These are phyloP conservation scores for Chloropsis hardwickii DNA, from an alignment of 2,113 vertebrate genomes.

Conservation along the genomic window DNA sequence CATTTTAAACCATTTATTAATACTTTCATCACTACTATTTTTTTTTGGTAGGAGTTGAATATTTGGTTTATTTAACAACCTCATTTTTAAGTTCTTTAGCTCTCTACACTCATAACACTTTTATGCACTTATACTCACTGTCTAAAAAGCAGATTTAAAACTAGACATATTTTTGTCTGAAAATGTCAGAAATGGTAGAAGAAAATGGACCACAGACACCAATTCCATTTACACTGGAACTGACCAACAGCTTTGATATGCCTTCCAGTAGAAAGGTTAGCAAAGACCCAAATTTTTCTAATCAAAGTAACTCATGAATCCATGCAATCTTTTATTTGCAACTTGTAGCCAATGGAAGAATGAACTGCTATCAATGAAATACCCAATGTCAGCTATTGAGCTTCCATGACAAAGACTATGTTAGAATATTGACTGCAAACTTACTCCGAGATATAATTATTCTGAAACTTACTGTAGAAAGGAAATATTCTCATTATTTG, in stretches of 20 bases:
- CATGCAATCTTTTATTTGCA: neutral
- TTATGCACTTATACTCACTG: neutral
- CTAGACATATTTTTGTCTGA: conserved; percentile 18
- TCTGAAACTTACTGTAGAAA: neutral
- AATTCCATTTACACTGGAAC: neutral
- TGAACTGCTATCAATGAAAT: neutral
- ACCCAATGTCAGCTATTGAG: neutral
- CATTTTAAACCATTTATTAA: conserved; percentile 76
- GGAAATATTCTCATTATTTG: neutral
- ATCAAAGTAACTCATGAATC: neutral
- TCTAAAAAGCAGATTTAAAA: conserved; percentile 31
- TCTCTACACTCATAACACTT: conserved; percentile 20
- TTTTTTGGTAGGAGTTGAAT: conserved; percentile 52
- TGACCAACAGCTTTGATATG: neutral
- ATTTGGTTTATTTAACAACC: conserved; percentile 67
- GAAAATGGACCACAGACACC: neutral
- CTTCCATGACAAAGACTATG: conserved; percentile 6
- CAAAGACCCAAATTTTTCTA: neutral
- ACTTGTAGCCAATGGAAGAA: neutral
- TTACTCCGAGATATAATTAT: neutral
- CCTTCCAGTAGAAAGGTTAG: neutral
- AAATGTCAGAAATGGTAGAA: neutral
- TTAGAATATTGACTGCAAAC: neutral
- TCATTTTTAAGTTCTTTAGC: conserved; percentile 29
- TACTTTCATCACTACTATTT: conserved; percentile 69